A percentile compares a stretch with the other conserved stretches of the same genome.
These are phyloP conservation scores for Zosterops pallidus DNA, from an alignment of 2,113 vertebrate species.

Conservation along the genomic window DNA sequence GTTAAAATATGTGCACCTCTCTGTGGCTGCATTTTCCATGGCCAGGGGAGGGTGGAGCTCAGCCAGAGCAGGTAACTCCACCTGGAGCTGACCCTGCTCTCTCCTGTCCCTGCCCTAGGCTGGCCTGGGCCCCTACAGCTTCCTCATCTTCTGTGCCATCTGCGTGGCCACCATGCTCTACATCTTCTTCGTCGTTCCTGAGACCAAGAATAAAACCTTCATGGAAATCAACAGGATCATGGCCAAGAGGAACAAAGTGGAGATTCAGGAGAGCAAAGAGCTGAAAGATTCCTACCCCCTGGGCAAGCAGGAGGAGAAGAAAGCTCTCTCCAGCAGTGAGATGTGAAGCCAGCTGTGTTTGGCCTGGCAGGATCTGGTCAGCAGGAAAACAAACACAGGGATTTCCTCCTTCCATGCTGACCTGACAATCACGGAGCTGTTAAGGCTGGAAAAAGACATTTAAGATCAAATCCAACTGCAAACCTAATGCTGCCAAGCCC, in stretches of 20 bases:
- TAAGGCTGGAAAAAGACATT: not conserved
- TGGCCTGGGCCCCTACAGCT: slow-evolving; percentile 84
- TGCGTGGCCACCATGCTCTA: slow-evolving; percentile 83
- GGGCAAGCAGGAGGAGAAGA: not conserved
- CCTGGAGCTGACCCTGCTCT: not conserved
- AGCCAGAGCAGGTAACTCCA: not conserved
- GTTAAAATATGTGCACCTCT: not conserved
- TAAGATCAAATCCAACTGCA: not conserved
- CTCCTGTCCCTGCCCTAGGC: slow-evolving; percentile 64
- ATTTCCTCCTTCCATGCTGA: not conserved
- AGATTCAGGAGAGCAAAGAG: slow-evolving; percentile 14
- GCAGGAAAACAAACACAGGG: not conserved
- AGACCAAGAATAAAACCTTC: slow-evolving; percentile 92
- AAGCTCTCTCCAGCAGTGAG: accelerated
- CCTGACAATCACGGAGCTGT: not conserved
- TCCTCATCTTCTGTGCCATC: slow-evolving; percentile 84
- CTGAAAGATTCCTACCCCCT: not conserved
- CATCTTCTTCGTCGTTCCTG: slow-evolving; percentile 84
- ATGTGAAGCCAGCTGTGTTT: not conserved
- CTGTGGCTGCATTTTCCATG: not conserved
- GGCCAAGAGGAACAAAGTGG: slow-evolving; percentile 82
- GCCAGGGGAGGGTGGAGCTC: not conserved
- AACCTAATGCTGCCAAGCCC: not conserved
- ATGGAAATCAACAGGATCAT: slow-evolving; percentile 89
- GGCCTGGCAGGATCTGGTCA: not conserved